Percentiles rank a stretch among this genome's conserved stretches.
These are phyloP conservation scores for Hyperoodon ampullatus DNA, from an alignment of 2,113 vertebrate species.

Conservation along the genomic window DNA sequence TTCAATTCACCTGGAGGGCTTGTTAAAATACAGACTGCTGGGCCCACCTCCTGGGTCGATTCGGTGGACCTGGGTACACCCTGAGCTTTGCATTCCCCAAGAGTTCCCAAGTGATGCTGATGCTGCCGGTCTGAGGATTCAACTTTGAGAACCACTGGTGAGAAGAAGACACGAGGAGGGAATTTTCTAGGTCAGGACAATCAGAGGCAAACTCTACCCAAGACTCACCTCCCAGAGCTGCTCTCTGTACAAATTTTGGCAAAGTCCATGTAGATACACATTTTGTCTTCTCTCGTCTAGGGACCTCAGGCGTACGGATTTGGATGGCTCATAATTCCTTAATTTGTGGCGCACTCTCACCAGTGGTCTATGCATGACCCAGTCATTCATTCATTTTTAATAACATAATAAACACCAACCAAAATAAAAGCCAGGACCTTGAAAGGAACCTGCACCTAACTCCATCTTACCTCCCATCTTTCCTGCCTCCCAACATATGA, in stretches of 20 bases:
- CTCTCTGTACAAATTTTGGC: neutral
- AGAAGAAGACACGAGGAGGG: neutral
- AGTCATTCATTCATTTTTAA: slow-evolving; percentile 27
- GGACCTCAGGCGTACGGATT: neutral
- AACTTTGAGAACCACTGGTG: neutral
- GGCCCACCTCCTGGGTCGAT: no score
- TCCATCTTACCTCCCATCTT: neutral
- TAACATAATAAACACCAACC: neutral
- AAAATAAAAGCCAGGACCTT: neutral
- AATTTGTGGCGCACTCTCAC: neutral
- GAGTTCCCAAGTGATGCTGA: neutral
- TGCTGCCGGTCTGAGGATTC: neutral
- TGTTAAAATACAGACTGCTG: neutral
- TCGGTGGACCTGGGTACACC: fast-evolving
- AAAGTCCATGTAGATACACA: neutral
- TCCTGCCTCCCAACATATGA: neutral
- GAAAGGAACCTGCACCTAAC: neutral
- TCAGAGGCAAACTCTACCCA: neutral
- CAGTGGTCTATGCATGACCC: neutral
- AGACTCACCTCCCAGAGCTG: neutral
- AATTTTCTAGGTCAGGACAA: neutral
- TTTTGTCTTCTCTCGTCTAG: neutral
- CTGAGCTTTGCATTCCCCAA: neutral
- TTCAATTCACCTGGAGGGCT: neutral
- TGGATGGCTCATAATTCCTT: neutral